Percentiles rank a stretch among this genome's conserved stretches.
Evolutionary conservation across 2,797 vertebrate species (phyloP).

Genomic region (Denticeps clupeoides): DNA sequence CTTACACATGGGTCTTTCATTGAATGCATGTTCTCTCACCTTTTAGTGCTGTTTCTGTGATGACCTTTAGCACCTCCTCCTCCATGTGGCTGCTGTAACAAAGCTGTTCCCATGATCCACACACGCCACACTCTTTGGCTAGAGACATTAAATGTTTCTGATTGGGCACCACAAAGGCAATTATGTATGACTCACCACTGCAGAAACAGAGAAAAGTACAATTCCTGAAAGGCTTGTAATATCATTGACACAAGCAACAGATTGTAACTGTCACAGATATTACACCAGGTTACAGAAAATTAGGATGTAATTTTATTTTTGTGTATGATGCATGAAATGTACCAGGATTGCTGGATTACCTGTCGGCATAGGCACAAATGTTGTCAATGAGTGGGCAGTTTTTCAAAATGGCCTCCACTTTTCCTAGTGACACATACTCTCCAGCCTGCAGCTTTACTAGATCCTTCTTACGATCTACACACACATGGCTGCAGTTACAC

Average conservation of each 20-base stretch:
- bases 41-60: slow-evolving; percentile 70
- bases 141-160: slow-evolving; percentile 79
- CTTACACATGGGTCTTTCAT: no score
- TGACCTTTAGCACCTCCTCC: slow-evolving; percentile 75
- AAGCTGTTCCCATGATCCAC: slow-evolving; percentile 74
- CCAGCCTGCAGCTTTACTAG: slow-evolving; percentile 93
- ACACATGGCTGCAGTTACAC: no score
- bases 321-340: background rate
- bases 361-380: slow-evolving; percentile 91
- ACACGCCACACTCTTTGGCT: slow-evolving; percentile 65
- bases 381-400: slow-evolving; percentile 86
- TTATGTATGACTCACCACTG: slow-evolving; percentile 87
- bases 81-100: slow-evolving; percentile 77
- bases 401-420: slow-evolving; percentile 88
- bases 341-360: slow-evolving; percentile 53
- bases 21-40: slow-evolving; percentile 49
- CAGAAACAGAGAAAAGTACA: slow-evolving; percentile 4
- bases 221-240: background rate
- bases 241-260: background rate
- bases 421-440: slow-evolving; percentile 92
- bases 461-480: slow-evolving; percentile 89
- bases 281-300: no score
- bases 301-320: no score
- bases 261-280: no score
- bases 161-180: slow-evolving; percentile 93